Percentiles rank a stretch among this genome's conserved stretches.
These are phyloP conservation scores for Periophthalmodon schlosseri DNA, from an alignment of 2,113 vertebrate genomes.

Conservation along the genomic window DNA sequence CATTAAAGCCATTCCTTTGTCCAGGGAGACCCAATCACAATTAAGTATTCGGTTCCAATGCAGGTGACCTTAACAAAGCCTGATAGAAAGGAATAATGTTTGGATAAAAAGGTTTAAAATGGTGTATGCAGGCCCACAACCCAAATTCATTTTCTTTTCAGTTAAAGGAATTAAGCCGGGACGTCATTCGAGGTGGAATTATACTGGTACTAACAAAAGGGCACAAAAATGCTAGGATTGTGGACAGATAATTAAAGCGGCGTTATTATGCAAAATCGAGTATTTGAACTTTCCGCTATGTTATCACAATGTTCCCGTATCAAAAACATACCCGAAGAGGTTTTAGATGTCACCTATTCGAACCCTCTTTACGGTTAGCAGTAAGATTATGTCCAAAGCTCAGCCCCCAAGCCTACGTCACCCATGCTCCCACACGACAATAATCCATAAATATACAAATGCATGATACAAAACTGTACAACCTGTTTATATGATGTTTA, in stretches of 20 bases:
- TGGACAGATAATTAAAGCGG: not conserved
- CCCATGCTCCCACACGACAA: no score
- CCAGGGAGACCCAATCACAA: not conserved
- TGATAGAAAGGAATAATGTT: not conserved
- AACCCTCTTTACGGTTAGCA: no score
- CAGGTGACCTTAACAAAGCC: not conserved
- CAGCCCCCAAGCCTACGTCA: no score
- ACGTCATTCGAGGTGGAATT: not conserved
- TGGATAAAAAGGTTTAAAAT: conserved; percentile 5
- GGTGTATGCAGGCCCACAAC: not conserved
- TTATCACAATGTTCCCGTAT: no score
- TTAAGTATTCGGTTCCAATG: not conserved
- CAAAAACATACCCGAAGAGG: no score
- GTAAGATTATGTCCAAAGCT: no score
- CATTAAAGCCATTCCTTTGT: not conserved
- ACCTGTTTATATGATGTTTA: no score
- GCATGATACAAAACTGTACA: no score
- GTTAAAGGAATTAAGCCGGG: not conserved
- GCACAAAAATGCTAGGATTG: not conserved
- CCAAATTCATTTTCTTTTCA: not conserved
- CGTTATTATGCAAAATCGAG: no score
- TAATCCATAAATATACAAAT: no score
- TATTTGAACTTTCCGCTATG: no score
- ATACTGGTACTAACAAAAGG: not conserved
- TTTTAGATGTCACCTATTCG: no score